These are phyloP conservation scores for Tapirus indicus DNA, from an alignment of 2,797 vertebrate species.

Conservation along the genomic window DNA sequence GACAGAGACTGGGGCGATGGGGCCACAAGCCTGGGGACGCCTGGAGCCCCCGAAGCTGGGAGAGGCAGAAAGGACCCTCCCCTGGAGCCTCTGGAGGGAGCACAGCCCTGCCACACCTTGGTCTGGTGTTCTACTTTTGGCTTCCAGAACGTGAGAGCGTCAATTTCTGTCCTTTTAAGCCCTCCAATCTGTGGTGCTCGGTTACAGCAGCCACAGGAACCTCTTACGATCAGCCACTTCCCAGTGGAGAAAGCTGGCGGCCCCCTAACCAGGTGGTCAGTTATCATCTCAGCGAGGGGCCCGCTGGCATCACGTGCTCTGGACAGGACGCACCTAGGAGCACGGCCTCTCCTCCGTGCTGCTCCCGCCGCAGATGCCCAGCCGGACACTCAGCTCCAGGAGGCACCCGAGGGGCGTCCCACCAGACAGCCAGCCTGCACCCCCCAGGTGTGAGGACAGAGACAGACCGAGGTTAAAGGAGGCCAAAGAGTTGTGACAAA, in stretches of 20 bases:
- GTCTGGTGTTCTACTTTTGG: no score
- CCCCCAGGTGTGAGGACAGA: background rate
- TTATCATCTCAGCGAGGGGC: background rate
- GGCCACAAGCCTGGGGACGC: background rate
- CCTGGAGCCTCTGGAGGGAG: background rate
- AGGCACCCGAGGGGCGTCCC: background rate
- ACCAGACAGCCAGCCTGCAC: no score
- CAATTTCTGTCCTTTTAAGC: background rate
- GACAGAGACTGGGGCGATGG: background rate
- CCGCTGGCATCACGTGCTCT: background rate
- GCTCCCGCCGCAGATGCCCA: accelerated
- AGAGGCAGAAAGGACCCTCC: accelerated
- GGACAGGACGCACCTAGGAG: accelerated
- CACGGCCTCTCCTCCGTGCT: accelerated
- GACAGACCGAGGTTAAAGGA: background rate
- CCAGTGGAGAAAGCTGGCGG: background rate
- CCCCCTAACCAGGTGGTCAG: background rate
- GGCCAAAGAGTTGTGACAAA: accelerated
- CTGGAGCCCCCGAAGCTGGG: background rate
- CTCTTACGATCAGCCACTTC: background rate
- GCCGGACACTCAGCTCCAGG: background rate
- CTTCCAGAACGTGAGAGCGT: background rate
- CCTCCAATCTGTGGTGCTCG: background rate
- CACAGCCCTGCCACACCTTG: accelerated
- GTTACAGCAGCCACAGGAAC: background rate